These are phyloP conservation scores for Aethes cnicana DNA, from an alignment of 2,888 invertebrate genomes.

Conservation along the genomic window DNA sequence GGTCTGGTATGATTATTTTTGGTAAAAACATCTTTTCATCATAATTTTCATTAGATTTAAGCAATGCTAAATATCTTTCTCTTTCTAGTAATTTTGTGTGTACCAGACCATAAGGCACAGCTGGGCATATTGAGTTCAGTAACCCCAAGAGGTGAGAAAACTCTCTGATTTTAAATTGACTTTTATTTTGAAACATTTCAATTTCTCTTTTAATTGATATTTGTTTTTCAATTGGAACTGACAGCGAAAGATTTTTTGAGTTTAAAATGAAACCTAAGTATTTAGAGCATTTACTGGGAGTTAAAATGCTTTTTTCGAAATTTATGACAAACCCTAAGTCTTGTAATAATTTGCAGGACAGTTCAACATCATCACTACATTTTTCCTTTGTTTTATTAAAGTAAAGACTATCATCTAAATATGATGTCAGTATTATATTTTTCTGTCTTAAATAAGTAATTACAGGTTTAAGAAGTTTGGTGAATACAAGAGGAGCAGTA, in stretches of 20 bases:
- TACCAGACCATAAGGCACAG: constrained; percentile 5
- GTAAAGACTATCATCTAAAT: constrained; percentile 8
- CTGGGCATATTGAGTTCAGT: neutral
- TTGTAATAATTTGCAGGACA: neutral
- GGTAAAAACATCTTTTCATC: neutral
- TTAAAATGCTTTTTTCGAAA: too few species aligned
- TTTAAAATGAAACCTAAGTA: too few species aligned
- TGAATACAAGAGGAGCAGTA: constrained; percentile 1
- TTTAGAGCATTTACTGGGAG: too few species aligned
- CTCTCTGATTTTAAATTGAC: neutral
- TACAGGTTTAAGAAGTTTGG: constrained; percentile 7
- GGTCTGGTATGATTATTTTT: neutral
- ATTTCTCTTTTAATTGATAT: neutral
- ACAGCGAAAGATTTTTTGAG: too few species aligned
- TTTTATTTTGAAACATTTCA: neutral
- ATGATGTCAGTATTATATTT: constrained; percentile 7
- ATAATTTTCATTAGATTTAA: constrained; percentile 1
- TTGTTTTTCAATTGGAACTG: too few species aligned
- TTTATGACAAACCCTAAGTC: too few species aligned
- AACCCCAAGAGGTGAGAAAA: constrained; percentile 13
- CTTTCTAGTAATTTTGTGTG: constrained; percentile 12
- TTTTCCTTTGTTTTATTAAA: neutral
- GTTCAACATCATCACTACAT: neutral
- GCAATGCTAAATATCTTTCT: constrained; percentile 2
- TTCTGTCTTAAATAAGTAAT: neutral